Conservation (phyloP, 2,113 vertebrate genomes). For the Polypterus bichir region DNA sequence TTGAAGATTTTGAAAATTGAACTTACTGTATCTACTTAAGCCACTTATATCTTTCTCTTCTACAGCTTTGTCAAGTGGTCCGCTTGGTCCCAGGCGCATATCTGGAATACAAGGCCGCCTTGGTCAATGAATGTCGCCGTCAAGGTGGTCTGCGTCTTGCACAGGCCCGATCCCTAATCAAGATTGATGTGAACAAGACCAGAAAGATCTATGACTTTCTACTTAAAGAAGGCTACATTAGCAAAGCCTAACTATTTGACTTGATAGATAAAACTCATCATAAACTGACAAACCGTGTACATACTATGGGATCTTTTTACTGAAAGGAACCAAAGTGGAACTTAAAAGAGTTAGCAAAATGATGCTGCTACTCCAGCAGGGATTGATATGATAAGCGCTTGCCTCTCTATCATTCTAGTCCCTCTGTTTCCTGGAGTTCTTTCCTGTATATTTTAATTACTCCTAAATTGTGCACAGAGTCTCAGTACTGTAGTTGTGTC, state of each 20-base stretch:
- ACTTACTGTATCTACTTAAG: too few relatives aligned
- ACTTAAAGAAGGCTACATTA: constrained; percentile 90
- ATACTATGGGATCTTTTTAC: too few relatives aligned
- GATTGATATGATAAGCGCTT: neutral
- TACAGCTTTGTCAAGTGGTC: constrained; percentile 91
- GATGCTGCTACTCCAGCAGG: constrained; percentile 9
- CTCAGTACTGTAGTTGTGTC: too few relatives aligned
- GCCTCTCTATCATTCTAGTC: too few relatives aligned
- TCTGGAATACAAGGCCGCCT: constrained; percentile 91
- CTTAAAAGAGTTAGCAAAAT: neutral
- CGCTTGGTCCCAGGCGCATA: constrained; percentile 93
- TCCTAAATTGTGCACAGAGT: too few relatives aligned
- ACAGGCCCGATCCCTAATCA: constrained; percentile 90
- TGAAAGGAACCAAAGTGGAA: neutral
- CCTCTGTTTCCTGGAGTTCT: too few relatives aligned
- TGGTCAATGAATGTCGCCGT: constrained; percentile 84
- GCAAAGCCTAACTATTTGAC: constrained; percentile 60
- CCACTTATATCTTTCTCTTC: constrained; percentile 15
- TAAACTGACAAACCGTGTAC: too few relatives aligned
- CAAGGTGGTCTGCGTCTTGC: constrained; percentile 89
- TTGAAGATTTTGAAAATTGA: too few relatives aligned
- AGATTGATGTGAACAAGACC: constrained; percentile 98
- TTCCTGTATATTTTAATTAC: too few relatives aligned
- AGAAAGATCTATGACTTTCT: constrained; percentile 97
- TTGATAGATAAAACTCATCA: too few relatives aligned